Percentiles rank a stretch among this genome's conserved stretches.
Evolutionary conservation across 1,140 invertebrate species (phyloP).

Genomic region (Zaprionus ornatus): DNA sequence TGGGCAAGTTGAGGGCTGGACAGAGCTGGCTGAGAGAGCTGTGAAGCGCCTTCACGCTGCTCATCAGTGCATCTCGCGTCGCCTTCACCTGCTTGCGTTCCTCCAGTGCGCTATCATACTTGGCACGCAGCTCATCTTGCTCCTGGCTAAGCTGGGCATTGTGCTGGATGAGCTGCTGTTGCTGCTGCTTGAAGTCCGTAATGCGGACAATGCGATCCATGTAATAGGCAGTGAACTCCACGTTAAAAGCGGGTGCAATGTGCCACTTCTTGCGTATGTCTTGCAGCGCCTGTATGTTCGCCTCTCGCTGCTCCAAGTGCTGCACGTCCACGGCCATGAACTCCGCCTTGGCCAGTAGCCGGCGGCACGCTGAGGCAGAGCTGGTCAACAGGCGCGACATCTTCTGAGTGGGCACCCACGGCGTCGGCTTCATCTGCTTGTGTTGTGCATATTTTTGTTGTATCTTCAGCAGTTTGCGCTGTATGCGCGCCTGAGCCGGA

Average conservation of each 20-base stretch:
- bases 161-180: slow-evolving; percentile 90
- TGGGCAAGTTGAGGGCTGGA: slow-evolving; percentile 86
- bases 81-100: slow-evolving; percentile 61
- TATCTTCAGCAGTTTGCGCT: slow-evolving; percentile 91
- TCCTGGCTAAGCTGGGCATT: slow-evolving; percentile 89
- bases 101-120: slow-evolving; percentile 90
- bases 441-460: slow-evolving; percentile 89
- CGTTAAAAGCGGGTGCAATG: slow-evolving; percentile 94
- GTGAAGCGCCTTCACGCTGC: slow-evolving; percentile 44
- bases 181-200: slow-evolving; percentile 90
- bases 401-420: slow-evolving; percentile 97
- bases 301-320: slow-evolving; percentile 91
- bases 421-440: slow-evolving; percentile 90
- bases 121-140: slow-evolving; percentile 89
- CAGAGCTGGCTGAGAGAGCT: slow-evolving; percentile 74
- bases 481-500: slow-evolving; percentile 89
- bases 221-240: slow-evolving; percentile 98
- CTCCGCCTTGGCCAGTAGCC: slow-evolving; percentile 93
- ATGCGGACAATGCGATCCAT: slow-evolving; percentile 92
- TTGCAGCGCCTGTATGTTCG: slow-evolving; percentile 90
- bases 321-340: slow-evolving; percentile 94
- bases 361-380: slow-evolving; percentile 93
- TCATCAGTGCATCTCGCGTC: slow-evolving; percentile 35
- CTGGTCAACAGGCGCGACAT: slow-evolving; percentile 95
- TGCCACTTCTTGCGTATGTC: slow-evolving; percentile 97